Conservation (phyloP, 2,888 invertebrate species). For the Drosophila aldrichi region DNA sequence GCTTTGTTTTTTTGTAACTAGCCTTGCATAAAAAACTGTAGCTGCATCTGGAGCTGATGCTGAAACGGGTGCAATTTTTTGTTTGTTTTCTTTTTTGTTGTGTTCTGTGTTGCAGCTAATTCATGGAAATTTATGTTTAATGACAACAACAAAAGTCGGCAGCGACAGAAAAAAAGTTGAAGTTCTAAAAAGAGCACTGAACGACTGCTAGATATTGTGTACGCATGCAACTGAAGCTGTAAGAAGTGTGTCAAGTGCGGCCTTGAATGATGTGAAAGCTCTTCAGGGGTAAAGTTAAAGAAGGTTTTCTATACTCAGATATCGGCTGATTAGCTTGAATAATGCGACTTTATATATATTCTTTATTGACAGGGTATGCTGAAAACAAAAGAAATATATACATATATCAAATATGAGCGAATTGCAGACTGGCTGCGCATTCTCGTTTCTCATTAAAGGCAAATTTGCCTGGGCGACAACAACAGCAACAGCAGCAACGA, state of each 20-base stretch:
- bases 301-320: neutral
- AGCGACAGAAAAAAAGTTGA: neutral
- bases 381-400: neutral
- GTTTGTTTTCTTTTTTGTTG: neutral
- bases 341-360: too few species aligned
- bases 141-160: constrained; percentile 30
- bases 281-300: neutral
- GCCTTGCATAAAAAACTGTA: constrained; percentile 25
- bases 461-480: constrained; percentile 44
- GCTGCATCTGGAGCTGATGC: constrained; percentile 25
- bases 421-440: constrained; percentile 36
- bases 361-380: neutral
- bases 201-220: neutral
- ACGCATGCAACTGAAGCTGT: neutral
- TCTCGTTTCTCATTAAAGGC: constrained; percentile 57
- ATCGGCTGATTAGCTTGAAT: neutral
- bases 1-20: neutral
- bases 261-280: neutral
- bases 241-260: neutral
- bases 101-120: constrained; percentile 33
- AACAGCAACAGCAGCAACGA: constrained; percentile 28
- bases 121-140: constrained; percentile 63
- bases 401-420: constrained; percentile 15
- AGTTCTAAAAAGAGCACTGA: neutral
- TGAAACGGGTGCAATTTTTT: constrained; percentile 5